Conservation (phyloP, 2,113 vertebrate species). For the Ibidorhyncha struthersii region DNA sequence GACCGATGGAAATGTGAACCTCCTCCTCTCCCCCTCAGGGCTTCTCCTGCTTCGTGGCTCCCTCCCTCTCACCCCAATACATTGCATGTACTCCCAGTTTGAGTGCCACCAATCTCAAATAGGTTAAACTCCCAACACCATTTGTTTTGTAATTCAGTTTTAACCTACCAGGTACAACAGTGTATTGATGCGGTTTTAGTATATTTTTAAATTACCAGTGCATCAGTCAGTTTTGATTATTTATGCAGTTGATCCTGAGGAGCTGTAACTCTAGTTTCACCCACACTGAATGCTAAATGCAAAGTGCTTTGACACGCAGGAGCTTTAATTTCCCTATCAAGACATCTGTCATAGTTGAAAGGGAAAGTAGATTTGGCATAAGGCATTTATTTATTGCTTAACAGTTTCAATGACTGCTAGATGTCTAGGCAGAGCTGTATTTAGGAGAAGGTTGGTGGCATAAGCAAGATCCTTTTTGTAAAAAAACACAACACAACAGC, state of each 20-base stretch:
- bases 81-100: not conserved
- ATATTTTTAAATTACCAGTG: not conserved
- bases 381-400: not conserved
- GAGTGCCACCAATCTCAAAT: not conserved
- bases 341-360: not conserved
- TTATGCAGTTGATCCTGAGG: not conserved
- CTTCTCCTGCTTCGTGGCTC: not conserved
- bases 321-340: constrained; percentile 25
- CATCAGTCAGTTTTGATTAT: not conserved
- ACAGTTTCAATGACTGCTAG: not conserved
- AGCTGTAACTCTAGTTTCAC: constrained; percentile 4
- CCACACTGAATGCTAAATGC: not conserved
- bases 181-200: not conserved
- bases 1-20: not conserved
- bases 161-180: not conserved
- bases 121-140: not conserved
- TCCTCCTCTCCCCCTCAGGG: not conserved
- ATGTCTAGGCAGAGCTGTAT: not conserved
- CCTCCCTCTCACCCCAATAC: not conserved
- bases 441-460: not conserved
- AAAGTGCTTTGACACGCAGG: not conserved
- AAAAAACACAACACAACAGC: not conserved
- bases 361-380: not conserved
- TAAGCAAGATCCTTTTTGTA: not conserved
- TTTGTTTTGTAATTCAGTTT: not conserved